Evolutionary conservation across 2,113 vertebrate species (phyloP), one percentile per base, ranked within the genome.

Genomic region (Silurus glanis): DNA sequence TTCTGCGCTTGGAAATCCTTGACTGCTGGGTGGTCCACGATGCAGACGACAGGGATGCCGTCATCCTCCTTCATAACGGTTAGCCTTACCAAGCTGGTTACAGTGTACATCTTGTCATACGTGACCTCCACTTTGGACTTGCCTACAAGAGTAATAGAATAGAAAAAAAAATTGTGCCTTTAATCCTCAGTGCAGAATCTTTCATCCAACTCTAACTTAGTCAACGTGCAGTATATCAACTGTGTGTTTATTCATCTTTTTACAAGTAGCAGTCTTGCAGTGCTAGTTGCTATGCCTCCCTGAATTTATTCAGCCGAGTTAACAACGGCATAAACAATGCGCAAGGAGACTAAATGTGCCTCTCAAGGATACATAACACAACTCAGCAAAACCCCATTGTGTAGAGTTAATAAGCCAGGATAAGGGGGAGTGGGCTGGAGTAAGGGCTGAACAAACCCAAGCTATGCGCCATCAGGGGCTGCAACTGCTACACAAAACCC

Each of bases 11-110:
- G 96, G 92, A 98, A 88, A 93, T 97, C 98, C 16, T 97, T 98
- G 93, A 99, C 97, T 0, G 98, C 98, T 0, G 98, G 98, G 88
- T 99, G 98, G 88, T 99, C 97, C 64, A 99, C 97, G 88, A 98
- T 93, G 88, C 98, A 99, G 89, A 96, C 93, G 84, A 99, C 95
- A 0, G 98, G 96, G 1, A 97, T 93, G 0, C 98, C 97, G 0
- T 99, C 98, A 0, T 99, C 98, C 85, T 98, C 97, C 72, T 95
- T 97, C 0, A 90, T 95, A 85, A 98, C 97, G 45, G 95, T 97
- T 85, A 99, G 93, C 51, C 94, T 93, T 82, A 99, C 95, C 64
- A 95, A 96, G 84, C 98, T 99, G 72, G 96, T 98, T 72, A 99
- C 97, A 0, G 97, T 98, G 94, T 96, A 99, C 97, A 99, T 97